These are phyloP conservation scores for Coremacera marginata DNA, from an alignment of 2,888 invertebrate genomes.

Conservation along the genomic window DNA sequence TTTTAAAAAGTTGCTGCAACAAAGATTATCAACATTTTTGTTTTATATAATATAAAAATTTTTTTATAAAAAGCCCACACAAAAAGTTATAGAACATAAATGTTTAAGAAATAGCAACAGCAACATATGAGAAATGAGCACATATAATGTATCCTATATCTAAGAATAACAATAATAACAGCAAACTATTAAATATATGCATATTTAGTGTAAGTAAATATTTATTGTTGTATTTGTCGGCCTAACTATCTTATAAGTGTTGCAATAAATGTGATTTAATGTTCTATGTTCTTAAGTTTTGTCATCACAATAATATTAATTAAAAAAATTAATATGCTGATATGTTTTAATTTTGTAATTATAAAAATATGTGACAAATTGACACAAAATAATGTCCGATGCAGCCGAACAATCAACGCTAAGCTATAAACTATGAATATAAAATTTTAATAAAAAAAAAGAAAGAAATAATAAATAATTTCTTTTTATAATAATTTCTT, in stretches of 20 bases:
- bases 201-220: neutral
- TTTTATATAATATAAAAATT: neutral
- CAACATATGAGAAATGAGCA: constrained; percentile 54
- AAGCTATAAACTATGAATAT: neutral
- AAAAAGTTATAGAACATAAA: neutral
- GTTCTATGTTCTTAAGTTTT: constrained; percentile 1
- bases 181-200: constrained; percentile 12
- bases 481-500: neutral
- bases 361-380: constrained; percentile 17
- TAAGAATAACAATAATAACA: constrained; percentile 40
- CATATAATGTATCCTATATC: constrained; percentile 65
- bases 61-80: neutral
- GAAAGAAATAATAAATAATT: neutral
- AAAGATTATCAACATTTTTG: neutral
- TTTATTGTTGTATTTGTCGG: constrained; percentile 1
- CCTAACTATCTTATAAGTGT: constrained; percentile 47
- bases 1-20: neutral
- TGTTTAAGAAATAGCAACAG: neutral
- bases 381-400: constrained; percentile 49
- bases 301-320: neutral
- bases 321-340: neutral
- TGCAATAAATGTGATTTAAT: constrained; percentile 54
- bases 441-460: no score
- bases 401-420: constrained; percentile 63
- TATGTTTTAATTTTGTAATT: neutral